Evolutionary conservation across 2,797 vertebrate genomes (phyloP).

Genomic region (Clarias platycephalus): DNA sequence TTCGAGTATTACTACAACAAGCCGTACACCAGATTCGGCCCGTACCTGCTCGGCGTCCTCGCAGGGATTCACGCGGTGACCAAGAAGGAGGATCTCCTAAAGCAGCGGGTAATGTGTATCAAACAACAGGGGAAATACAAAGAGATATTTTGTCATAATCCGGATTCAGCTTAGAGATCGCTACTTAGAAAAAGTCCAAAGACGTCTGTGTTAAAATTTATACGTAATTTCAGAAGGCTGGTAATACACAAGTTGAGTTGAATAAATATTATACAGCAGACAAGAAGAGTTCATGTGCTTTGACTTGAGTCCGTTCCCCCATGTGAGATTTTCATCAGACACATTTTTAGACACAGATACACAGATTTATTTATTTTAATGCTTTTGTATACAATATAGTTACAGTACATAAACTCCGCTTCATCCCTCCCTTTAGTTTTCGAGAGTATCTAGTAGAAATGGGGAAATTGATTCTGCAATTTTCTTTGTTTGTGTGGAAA

Average conservation of each 20-base stretch:
- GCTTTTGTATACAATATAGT: not conserved
- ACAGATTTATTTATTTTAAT: not conserved
- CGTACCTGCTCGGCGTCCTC: slow-evolving; percentile 81
- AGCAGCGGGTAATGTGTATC: slow-evolving; percentile 69
- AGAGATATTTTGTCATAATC: not conserved
- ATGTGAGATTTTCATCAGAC: not conserved
- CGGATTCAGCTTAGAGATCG: not conserved
- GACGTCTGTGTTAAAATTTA: not conserved
- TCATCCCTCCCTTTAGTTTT: not conserved
- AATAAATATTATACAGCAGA: not conserved
- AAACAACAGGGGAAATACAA: not conserved
- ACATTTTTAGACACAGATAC: not conserved
- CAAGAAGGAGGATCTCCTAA: slow-evolving; percentile 70
- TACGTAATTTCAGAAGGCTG: not conserved
- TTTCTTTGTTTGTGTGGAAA: too few relatives aligned
- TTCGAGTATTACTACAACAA: slow-evolving; percentile 81
- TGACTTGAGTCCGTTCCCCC: not conserved
- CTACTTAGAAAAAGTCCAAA: not conserved
- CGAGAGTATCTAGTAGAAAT: too few relatives aligned
- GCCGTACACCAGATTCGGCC: slow-evolving; percentile 83
- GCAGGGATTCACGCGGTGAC: slow-evolving; percentile 74
- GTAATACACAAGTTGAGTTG: not conserved
- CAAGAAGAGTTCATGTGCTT: not conserved
- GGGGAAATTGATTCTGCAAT: too few relatives aligned
- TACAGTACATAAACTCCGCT: not conserved